Conservation (phyloP, 2,113 vertebrate species). For the Eulacestoma nigropectus region DNA sequence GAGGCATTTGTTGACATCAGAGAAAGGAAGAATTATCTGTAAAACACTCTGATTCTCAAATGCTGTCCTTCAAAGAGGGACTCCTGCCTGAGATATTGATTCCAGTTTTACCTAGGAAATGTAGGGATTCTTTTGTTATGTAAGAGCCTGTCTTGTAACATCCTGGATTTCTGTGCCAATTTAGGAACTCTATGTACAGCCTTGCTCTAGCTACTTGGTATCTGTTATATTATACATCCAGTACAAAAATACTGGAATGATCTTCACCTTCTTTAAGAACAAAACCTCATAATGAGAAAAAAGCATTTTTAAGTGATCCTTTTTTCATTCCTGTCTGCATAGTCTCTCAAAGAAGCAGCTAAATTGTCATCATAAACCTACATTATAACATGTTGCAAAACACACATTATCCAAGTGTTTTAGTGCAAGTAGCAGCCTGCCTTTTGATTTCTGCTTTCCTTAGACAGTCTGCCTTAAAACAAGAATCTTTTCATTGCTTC, state of each 20-base stretch:
- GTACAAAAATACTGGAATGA: neutral
- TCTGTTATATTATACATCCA: neutral
- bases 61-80: neutral
- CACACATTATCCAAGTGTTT: neutral
- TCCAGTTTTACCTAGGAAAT: neutral
- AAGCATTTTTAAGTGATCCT: neutral
- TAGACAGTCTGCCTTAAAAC: neutral
- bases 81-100: neutral
- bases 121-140: neutral
- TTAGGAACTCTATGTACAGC: neutral
- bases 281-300: neutral
- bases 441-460: neutral
- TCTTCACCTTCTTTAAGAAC: neutral
- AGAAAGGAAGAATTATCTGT: neutral
- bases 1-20: neutral
- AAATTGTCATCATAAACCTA: neutral
- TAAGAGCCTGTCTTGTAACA: neutral
- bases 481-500: neutral
- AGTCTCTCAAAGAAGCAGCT: neutral
- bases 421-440: neutral
- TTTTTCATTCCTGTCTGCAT: neutral
- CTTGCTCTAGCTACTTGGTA: neutral
- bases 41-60: neutral
- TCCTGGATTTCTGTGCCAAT: neutral
- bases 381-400: neutral